phyloP scores from a whole-genome alignment of 1,140 invertebrate species.

The Hestina assimilis region DNA sequence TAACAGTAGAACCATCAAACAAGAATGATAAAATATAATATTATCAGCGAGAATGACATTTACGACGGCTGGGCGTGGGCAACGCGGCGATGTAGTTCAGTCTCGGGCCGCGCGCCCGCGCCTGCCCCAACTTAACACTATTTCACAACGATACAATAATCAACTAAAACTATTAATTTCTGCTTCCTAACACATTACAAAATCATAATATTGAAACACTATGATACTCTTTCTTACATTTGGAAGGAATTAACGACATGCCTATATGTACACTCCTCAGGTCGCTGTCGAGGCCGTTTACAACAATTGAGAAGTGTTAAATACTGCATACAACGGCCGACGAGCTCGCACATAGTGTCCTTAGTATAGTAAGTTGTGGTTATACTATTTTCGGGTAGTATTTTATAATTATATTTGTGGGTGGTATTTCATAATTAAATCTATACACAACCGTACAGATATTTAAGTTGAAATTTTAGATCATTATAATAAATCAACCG shows the following conservation, averaged over 20 bases:
- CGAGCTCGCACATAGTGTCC: constrained; percentile 15
- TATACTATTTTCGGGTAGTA: neutral
- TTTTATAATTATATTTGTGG: neutral
- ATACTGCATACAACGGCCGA: constrained; percentile 9
- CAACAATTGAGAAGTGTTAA: constrained; percentile 12
- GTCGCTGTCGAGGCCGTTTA: constrained; percentile 29
- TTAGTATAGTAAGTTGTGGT: constrained; percentile 4
- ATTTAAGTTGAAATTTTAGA: neutral
- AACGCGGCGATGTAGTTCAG: constrained; percentile 71
- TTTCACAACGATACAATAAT: constrained; percentile 72
- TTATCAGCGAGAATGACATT: constrained; percentile 54
- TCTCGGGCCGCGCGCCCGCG: constrained; percentile 64
- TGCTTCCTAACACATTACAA: constrained; percentile 63
- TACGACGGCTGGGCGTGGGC: constrained; percentile 42
- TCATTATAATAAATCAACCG: neutral
- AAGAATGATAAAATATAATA: constrained; percentile 54
- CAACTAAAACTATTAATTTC: constrained; percentile 71
- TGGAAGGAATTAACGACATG: constrained; percentile 70
- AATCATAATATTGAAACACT: constrained; percentile 51
- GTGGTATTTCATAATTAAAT: neutral
- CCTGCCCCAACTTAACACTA: constrained; percentile 56
- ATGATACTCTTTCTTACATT: constrained; percentile 53
- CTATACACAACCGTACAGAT: neutral
- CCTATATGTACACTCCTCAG: constrained; percentile 61
- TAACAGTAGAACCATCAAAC: constrained; percentile 66